Evolutionary conservation across 2,113 vertebrate genomes (phyloP).

Genomic region (Gorsachius goisagi): DNA sequence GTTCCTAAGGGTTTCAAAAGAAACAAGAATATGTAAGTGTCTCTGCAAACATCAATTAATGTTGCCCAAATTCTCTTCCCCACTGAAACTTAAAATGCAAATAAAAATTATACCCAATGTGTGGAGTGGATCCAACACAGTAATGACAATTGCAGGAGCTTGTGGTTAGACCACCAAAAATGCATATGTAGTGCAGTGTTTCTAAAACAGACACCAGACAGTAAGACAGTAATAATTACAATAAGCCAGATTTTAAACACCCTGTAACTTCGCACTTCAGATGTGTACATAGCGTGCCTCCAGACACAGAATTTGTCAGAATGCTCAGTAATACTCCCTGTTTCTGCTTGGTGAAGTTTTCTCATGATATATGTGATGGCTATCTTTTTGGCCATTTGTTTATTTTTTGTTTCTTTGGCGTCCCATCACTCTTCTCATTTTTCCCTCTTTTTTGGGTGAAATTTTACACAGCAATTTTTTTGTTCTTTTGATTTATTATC

Average conservation of each 20-base stretch:
- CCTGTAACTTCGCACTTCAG: background rate
- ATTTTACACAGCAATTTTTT: background rate
- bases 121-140: background rate
- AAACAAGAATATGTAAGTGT: rapidly evolving
- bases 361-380: rapidly evolving
- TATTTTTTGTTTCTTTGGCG: background rate
- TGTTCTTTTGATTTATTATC: background rate
- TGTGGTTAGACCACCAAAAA: background rate
- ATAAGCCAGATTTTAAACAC: background rate
- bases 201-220: background rate
- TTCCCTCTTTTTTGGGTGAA: background rate
- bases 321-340: background rate
- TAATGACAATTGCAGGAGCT: background rate
- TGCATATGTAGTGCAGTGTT: background rate
- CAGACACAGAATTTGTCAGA: background rate
- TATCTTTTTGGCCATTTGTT: background rate
- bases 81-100: background rate
- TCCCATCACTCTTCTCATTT: background rate
- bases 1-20: background rate
- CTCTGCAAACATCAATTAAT: background rate
- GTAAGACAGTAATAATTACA: background rate
- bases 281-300: background rate
- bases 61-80: background rate
- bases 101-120: background rate
- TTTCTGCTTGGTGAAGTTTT: background rate